phyloP scores from a whole-genome alignment of 2,113 vertebrate species.

The Apaloderma vittatum region DNA sequence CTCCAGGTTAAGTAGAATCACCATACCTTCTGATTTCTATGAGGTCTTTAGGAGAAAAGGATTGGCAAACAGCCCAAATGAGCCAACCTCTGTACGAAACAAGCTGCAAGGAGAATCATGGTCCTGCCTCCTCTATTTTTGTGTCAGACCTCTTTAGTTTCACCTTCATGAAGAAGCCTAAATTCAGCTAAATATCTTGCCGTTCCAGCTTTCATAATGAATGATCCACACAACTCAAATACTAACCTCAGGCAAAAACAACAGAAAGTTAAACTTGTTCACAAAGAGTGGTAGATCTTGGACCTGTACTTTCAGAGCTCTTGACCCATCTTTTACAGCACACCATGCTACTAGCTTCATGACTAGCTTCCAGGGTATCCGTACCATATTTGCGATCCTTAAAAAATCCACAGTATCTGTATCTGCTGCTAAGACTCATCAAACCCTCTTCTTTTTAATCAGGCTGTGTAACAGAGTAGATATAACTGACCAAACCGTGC shows the following conservation, averaged over 20 bases:
- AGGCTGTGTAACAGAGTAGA: neutral
- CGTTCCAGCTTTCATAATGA: neutral
- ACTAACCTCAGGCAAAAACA: neutral
- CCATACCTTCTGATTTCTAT: neutral
- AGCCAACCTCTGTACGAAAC: neutral
- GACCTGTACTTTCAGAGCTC: neutral
- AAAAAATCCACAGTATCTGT: neutral
- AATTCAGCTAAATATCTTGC: neutral
- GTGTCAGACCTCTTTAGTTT: neutral
- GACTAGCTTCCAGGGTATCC: neutral
- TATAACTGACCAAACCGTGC: neutral
- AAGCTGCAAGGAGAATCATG: neutral
- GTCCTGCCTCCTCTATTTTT: neutral
- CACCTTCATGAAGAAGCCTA: neutral
- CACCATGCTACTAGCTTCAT: neutral
- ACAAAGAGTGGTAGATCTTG: neutral
- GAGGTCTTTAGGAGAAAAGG: neutral
- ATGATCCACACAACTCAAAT: neutral
- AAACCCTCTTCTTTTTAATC: neutral
- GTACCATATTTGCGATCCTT: neutral
- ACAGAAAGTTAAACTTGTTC: neutral
- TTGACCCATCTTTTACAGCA: neutral
- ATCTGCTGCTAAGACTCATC: neutral
- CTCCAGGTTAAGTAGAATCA: neutral
- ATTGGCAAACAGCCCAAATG: neutral